These are phyloP conservation scores for Melanaphis sacchari DNA, from an alignment of 1,140 invertebrate genomes.

Conservation along the genomic window DNA sequence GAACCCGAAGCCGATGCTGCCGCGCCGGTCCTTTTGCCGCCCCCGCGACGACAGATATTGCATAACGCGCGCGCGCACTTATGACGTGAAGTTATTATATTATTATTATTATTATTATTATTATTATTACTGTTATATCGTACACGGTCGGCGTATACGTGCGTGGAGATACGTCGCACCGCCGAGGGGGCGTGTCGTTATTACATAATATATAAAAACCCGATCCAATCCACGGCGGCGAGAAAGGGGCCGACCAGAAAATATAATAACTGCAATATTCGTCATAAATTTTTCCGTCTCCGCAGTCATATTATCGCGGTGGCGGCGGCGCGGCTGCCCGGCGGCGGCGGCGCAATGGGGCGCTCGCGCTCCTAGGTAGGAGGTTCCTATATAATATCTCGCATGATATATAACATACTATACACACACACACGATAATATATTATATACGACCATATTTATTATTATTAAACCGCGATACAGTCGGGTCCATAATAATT, in stretches of 20 bases:
- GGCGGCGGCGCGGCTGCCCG: background rate
- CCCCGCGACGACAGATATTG: background rate
- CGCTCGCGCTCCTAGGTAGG: background rate
- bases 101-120: conserved; percentile 4
- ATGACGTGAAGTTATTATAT: conserved; percentile 6
- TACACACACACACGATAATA: no score
- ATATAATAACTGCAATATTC: background rate
- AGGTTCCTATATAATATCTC: background rate
- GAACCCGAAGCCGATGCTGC: background rate
- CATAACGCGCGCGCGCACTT: background rate
- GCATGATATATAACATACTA: no score
- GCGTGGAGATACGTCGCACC: background rate
- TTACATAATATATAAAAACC: conserved; percentile 51
- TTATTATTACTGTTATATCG: background rate
- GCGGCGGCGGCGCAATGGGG: no score
- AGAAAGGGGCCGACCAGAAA: background rate
- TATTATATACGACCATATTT: no score
- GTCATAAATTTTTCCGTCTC: background rate
- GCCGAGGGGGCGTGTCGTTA: conserved; percentile 41
- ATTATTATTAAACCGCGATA: no score
- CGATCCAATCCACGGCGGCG: conserved; percentile 24
- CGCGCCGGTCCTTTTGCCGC: background rate
- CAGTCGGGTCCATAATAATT: no score
- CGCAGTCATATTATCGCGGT: background rate
- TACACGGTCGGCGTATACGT: background rate